Percentiles rank a stretch among this genome's conserved stretches.
Evolutionary conservation across 2,888 invertebrate species (phyloP).

Genomic region (Drosophila birchii): DNA sequence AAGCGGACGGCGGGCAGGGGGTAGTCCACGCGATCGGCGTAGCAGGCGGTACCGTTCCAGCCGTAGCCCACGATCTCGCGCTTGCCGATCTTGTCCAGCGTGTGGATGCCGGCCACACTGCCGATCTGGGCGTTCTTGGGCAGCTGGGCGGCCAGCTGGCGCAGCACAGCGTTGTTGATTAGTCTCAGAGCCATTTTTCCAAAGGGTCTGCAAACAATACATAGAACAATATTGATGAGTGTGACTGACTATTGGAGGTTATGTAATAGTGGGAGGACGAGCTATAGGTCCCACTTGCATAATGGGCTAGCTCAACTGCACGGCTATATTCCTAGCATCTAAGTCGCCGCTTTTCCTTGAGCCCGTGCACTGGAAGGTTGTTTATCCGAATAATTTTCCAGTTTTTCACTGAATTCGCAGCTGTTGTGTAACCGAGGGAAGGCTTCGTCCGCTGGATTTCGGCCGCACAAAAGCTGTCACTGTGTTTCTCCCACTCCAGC

Average conservation of each 20-base stretch:
- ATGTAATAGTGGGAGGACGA: slow-evolving; percentile 53
- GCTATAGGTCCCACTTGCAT: slow-evolving; percentile 15
- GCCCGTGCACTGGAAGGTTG: slow-evolving; percentile 6
- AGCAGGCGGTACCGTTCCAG: slow-evolving; percentile 92
- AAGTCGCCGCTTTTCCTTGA: not conserved
- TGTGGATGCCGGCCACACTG: slow-evolving; percentile 82
- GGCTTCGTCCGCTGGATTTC: not conserved
- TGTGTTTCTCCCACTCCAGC: not conserved
- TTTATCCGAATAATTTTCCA: slow-evolving; percentile 39
- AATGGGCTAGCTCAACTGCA: not conserved
- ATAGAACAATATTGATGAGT: slow-evolving; percentile 4
- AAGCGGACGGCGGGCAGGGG: slow-evolving; percentile 96
- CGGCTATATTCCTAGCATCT: not conserved
- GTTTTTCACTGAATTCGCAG: slow-evolving; percentile 49
- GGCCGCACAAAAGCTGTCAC: not conserved
- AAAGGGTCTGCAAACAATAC: not conserved
- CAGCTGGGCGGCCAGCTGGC: slow-evolving; percentile 75
- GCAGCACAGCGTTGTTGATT: slow-evolving; percentile 77
- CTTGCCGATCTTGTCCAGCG: slow-evolving; percentile 88
- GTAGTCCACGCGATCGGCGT: slow-evolving; percentile 91
- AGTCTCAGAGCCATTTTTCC: slow-evolving; percentile 81
- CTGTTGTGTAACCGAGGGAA: slow-evolving; percentile 68
- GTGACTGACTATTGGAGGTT: slow-evolving; percentile 66
- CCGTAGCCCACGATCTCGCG: slow-evolving; percentile 97
- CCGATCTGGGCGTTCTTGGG: slow-evolving; percentile 74